Evolutionary conservation across 2,113 vertebrate species (phyloP), one percentile per base, ranked within the genome.

Genomic region (Gymnogyps californianus): DNA sequence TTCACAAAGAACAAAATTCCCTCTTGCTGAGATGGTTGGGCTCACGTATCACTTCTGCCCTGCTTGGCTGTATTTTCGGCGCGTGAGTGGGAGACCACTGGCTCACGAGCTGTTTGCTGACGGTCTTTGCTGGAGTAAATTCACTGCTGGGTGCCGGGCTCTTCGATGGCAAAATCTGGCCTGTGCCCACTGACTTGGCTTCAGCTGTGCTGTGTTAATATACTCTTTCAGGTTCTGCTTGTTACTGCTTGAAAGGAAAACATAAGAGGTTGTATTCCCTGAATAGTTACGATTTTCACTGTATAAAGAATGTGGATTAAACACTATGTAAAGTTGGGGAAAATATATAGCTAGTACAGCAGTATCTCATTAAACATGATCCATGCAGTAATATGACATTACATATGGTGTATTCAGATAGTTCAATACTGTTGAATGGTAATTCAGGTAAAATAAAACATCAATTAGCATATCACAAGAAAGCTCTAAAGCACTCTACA

Each of bases 391-490:
- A 80, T 65, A 46, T 40, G 47, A 71, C 24, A 15, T 65, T 64
- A 40, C 49, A 40, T 13, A 49, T 17, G 34, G 67, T 36, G 21
- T 25, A 78, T 36, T 87, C 57, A 82, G 32, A 29, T 16, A 64
- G 69, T 47, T 87, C 76, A 64, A 20, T 16, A 51, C 24, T 26
- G 38, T 22, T 67, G 42, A 91, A 59, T 0, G 9, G 81, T 31
- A 87, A 90, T 71, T 89, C 75, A 93, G 49, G 65, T 71, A 81
- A 96, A 93, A 65, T 61, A 79, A 75, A 79, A 58, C 32, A 84
- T 46, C 72, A 29, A 91, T 96, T 72, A 81, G 46, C 46, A 40
- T 65, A 87, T 70, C 77, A 83, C 40, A 55, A 86, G 83, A 72
- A 79, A 88, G 46, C 47, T 69, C 46, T 67, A 40, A 83, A 90